A percentile compares a stretch with the other conserved stretches of the same genome.
Evolutionary conservation across 2,113 vertebrate genomes (phyloP).

Genomic region (Tetrao urogallus): DNA sequence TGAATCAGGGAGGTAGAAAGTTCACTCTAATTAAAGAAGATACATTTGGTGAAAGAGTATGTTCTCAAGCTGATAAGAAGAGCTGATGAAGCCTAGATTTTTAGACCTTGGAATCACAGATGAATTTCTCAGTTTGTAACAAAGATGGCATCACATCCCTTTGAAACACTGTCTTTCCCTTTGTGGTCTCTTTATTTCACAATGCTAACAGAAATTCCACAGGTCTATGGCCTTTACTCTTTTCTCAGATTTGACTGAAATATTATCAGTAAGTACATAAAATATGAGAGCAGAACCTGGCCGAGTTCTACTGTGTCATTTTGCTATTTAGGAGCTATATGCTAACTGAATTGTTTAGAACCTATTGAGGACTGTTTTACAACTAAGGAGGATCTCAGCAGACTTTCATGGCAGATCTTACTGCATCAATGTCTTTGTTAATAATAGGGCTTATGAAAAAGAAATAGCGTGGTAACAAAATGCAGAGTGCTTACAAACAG

Average conservation of each 20-base stretch:
- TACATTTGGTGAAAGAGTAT: neutral
- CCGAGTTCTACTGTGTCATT: accelerated
- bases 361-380: neutral
- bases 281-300: neutral
- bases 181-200: neutral
- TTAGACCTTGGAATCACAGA: neutral
- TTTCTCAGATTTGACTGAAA: neutral
- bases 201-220: neutral
- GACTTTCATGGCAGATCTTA: neutral
- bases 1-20: neutral
- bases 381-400: neutral
- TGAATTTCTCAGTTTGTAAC: neutral
- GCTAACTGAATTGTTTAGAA: neutral
- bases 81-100: neutral
- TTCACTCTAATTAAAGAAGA: neutral
- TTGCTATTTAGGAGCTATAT: neutral
- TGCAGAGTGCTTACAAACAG: neutral
- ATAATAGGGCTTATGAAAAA: neutral
- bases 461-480: neutral
- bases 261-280: neutral
- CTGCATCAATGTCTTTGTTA: neutral
- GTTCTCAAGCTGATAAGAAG: neutral
- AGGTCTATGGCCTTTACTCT: neutral
- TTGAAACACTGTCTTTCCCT: neutral
- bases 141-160: neutral